A percentile compares a stretch with the other conserved stretches of the same genome.
These are phyloP conservation scores for Alosa sapidissima DNA, from an alignment of 2,797 vertebrate species.

Conservation along the genomic window DNA sequence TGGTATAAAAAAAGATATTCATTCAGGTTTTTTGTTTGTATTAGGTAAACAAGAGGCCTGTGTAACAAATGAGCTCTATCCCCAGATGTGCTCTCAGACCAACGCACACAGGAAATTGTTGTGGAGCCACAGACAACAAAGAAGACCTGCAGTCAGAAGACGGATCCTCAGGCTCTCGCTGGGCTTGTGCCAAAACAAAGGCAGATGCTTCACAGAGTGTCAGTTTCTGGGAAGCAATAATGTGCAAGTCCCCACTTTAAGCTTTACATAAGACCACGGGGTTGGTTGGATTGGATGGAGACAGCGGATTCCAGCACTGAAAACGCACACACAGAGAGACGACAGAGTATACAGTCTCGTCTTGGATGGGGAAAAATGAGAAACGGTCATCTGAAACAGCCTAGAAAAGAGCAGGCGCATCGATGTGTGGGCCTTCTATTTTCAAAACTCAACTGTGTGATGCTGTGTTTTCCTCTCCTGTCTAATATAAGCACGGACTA, in stretches of 20 bases:
- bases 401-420: background rate
- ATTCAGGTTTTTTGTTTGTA: background rate
- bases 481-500: background rate
- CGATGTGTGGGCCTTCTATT: background rate
- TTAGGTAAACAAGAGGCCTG: background rate
- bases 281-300: background rate
- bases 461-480: background rate
- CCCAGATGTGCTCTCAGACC: background rate
- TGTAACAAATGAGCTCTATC: background rate
- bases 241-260: background rate
- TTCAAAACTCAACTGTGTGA: background rate
- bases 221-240: slow-evolving; percentile 4
- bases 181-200: background rate
- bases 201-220: background rate
- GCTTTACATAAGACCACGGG: background rate
- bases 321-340: background rate
- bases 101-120: background rate
- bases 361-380: background rate
- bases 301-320: background rate
- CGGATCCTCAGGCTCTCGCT: background rate
- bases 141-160: background rate
- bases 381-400: background rate
- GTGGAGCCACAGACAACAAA: slow-evolving; percentile 12
- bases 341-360: background rate
- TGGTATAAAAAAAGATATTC: background rate